Conservation (phyloP, 2,113 vertebrate species). For the Campylomormyrus tamandua region DNA sequence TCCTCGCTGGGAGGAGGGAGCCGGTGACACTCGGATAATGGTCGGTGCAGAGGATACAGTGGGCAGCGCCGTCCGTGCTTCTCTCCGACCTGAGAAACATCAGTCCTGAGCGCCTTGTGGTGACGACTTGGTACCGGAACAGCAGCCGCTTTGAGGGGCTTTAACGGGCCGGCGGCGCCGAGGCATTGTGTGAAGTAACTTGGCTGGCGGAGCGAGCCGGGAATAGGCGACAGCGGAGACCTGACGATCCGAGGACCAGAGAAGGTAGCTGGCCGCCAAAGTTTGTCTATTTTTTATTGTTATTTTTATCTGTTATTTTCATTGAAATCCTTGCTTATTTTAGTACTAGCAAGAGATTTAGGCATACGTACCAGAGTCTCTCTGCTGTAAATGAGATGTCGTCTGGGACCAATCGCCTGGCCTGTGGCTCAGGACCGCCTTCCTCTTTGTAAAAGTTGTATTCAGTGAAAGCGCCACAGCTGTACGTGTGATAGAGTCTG, state of each 20-base stretch:
- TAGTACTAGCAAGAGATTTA: neutral
- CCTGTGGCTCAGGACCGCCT: neutral
- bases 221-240: neutral
- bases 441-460: neutral
- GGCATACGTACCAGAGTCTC: neutral
- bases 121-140: neutral
- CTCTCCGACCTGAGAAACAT: neutral
- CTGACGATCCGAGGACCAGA: neutral
- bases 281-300: neutral
- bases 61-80: neutral
- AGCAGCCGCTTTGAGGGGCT: neutral
- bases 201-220: neutral
- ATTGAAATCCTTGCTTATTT: neutral
- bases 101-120: neutral
- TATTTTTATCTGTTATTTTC: neutral
- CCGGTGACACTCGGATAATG: neutral
- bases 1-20: neutral
- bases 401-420: neutral
- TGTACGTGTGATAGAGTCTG: neutral
- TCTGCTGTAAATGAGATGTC: neutral
- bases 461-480: neutral
- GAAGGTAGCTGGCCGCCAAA: neutral
- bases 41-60: neutral
- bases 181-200: neutral
- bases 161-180: neutral